Evolutionary conservation across 37 sponge, comb jelly and placozoan genomes (phyloP).

Genomic region (Agelas oroides): DNA sequence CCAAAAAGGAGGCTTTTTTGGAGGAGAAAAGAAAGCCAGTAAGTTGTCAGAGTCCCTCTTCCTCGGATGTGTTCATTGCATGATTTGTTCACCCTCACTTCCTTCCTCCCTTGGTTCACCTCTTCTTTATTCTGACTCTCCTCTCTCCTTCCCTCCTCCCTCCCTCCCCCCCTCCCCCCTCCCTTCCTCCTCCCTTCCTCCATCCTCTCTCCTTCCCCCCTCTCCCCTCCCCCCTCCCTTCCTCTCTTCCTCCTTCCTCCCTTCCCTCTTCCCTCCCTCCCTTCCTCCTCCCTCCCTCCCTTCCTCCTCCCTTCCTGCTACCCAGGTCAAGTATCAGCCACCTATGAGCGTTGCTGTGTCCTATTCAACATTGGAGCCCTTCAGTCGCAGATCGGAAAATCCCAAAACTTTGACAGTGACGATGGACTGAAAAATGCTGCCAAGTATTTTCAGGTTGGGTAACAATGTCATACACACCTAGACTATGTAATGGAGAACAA

Average conservation of each 20-base stretch:
- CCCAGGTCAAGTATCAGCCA: constrained; percentile 78
- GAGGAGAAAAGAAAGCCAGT: constrained; percentile 77
- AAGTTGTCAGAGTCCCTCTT: no score
- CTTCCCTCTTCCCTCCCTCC: no score
- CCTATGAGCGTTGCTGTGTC: constrained; percentile 89
- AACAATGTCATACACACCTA: not conserved
- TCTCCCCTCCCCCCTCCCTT: no score
- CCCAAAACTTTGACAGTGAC: constrained; percentile 92
- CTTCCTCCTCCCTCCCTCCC: no score
- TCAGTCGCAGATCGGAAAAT: constrained; percentile 87
- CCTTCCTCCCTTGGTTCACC: not conserved
- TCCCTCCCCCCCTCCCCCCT: no score
- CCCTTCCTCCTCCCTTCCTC: no score
- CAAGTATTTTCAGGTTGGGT: constrained; percentile 87
- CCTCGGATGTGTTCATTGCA: no score
- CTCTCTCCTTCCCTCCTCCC: no score
- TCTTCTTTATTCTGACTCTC: not conserved
- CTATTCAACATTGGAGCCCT: constrained; percentile 95
- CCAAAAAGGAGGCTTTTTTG: constrained; percentile 67
- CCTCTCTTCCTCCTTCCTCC: no score
- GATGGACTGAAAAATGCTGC: constrained; percentile 93
- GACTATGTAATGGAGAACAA: not conserved
- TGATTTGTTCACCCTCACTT: no score
- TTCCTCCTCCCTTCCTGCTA: no score
- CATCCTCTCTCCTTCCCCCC: no score